These are phyloP conservation scores for Phycodurus eques DNA, from an alignment of 2,113 vertebrate species.

Conservation along the genomic window DNA sequence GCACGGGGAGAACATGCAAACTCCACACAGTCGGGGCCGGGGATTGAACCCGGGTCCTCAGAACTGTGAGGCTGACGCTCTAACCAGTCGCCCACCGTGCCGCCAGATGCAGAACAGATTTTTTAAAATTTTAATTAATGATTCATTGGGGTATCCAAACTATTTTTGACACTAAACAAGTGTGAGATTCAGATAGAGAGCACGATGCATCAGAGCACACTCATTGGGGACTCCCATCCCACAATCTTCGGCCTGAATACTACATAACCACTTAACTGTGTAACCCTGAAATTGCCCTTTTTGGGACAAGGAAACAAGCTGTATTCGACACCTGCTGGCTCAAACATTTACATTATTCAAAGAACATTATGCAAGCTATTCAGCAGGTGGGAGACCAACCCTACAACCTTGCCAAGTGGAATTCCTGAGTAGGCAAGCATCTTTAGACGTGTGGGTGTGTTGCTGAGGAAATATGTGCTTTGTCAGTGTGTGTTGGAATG, in stretches of 20 bases:
- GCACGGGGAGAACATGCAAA: too few species aligned
- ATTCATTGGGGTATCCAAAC: background rate
- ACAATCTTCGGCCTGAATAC: constrained; percentile 16
- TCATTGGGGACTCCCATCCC: background rate
- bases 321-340: constrained; percentile 20
- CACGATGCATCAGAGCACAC: background rate
- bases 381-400: constrained; percentile 25
- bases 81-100: too few species aligned
- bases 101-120: background rate
- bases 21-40: too few species aligned
- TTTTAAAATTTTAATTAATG: background rate
- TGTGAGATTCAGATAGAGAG: background rate
- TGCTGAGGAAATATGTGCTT: constrained; percentile 8
- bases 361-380: constrained; percentile 41
- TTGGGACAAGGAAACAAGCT: constrained; percentile 30
- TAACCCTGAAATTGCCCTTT: constrained; percentile 40
- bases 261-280: constrained; percentile 16
- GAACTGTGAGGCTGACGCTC: too few species aligned
- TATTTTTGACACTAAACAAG: background rate
- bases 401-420: constrained; percentile 23
- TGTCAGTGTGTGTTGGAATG: constrained; percentile 13
- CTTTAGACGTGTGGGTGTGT: constrained; percentile 8
- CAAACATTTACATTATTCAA: constrained; percentile 50
- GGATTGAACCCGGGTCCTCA: too few species aligned
- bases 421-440: constrained; percentile 30